Evolutionary conservation across 2,888 invertebrate genomes (phyloP).

Genomic region (Gortyna flavago): DNA sequence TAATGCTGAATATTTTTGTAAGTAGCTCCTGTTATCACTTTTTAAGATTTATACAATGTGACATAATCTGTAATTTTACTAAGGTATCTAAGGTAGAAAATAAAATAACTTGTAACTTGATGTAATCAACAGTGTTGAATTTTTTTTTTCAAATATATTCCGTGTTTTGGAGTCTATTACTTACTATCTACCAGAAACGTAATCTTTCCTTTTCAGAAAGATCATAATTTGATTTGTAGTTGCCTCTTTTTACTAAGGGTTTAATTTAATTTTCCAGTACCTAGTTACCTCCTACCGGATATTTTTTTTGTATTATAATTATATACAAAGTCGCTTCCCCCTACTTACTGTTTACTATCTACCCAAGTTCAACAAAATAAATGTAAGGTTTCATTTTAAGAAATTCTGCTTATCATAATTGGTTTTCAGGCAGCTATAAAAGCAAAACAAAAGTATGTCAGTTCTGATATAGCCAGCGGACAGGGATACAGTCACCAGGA

Average conservation of each 20-base stretch:
- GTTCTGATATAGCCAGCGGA: conserved; percentile 17
- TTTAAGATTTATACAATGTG: background rate
- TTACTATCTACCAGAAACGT: background rate
- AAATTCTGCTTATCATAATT: background rate
- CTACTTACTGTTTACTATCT: background rate
- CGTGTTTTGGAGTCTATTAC: background rate
- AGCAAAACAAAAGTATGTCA: conserved; percentile 26
- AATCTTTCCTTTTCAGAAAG: background rate
- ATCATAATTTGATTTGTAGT: background rate
- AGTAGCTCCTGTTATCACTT: conserved; percentile 17
- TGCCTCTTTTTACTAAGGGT: background rate
- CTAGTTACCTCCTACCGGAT: background rate
- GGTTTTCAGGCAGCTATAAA: conserved; percentile 31
- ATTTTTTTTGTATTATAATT: background rate
- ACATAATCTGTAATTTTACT: background rate
- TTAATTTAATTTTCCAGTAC: background rate
- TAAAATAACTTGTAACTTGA: background rate
- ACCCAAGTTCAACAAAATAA: background rate
- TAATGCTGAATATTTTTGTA: conserved; percentile 31
- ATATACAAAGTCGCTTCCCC: background rate
- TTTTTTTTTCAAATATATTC: background rate
- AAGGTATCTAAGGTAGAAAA: background rate
- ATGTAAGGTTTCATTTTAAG: background rate
- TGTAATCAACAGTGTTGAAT: background rate
- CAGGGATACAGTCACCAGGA: conserved; percentile 22